Base-by-base conservation (phyloP, 2,113 vertebrate genomes). In the Scalopus aquaticus region DNA sequence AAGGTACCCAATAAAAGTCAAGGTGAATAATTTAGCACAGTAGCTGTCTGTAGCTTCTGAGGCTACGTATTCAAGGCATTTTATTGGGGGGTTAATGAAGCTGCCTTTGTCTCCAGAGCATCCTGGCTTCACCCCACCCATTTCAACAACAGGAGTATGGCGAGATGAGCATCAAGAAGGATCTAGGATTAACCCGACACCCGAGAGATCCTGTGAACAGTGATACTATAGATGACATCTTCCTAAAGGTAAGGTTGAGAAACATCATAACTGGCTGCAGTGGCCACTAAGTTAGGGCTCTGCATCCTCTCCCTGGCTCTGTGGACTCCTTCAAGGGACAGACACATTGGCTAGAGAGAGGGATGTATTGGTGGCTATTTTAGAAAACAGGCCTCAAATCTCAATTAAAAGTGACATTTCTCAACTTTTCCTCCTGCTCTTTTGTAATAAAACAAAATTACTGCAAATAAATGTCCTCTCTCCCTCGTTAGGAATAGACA, bases 1-100 rank as follows among this genome's bases (percentile, higher is more conserved):
- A 96, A 96, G 91, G 88, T 87, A 91, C 89, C 86, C 93, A 91
- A 82, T 95, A 97, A 95, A 96, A 96, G 88, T 96, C 94, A 94
- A 70, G 88, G 85, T 92, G 95, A 95, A 95, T 96, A 95, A 95
- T 93, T 96, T 82, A 93, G 94, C 95, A 78, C 86, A 86, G 96
- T 62, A 49, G 82, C 93, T 79, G 56, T 82, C 81, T 79, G 85
- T 11, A 91, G 89, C 58, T n/a, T 93, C 86, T 10, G 37, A 95
- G 91, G 93, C 44, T 82, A 54, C 19, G 20, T 15, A 90, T 44
- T 92, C 85, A 76, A 88, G 51, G 32, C 74, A 4, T 95, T 95
- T 91, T 72, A 70, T 92, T 58, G 49, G 74, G 73, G 26, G 26
- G 58, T 9, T 73, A 46, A 65, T 20, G 51, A 78, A 88, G 88